A percentile compares a stretch with the other conserved stretches of the same genome.
Conservation (phyloP, 2,888 invertebrate species). For the Sphecodes monilicornis region DNA sequence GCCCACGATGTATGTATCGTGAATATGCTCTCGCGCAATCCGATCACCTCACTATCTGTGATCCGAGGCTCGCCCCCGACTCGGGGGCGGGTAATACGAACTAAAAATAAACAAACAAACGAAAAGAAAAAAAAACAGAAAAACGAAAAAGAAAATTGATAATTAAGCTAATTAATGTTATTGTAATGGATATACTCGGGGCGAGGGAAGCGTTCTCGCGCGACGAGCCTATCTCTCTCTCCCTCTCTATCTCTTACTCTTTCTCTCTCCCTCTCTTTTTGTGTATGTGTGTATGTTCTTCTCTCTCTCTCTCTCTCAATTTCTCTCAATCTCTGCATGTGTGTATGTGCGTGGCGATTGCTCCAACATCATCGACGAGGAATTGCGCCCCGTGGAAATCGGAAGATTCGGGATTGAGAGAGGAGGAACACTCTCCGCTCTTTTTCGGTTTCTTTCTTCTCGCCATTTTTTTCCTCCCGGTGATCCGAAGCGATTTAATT, state of each 20-base stretch:
- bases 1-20: constrained; percentile 63
- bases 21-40: constrained; percentile 80
- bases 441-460: not conserved
- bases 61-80: constrained; percentile 79
- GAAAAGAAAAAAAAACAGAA: not conserved
- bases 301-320: not conserved
- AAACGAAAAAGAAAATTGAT: constrained; percentile 75
- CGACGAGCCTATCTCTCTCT: constrained; percentile 1
- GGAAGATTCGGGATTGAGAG: not conserved
- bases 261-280: not conserved
- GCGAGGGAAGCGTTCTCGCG: constrained; percentile 63
- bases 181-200: constrained; percentile 67
- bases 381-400: not conserved
- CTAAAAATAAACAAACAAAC: not conserved
- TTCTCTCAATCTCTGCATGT: not conserved
- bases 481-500: not conserved
- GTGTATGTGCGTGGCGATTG: constrained; percentile 5
- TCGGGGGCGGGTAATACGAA: constrained; percentile 81
- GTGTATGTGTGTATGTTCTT: not conserved
- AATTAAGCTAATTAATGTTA: constrained; percentile 78
- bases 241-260: not conserved
- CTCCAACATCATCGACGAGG: not conserved
- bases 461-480: not conserved
- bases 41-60: constrained; percentile 84
- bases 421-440: not conserved